Conservation (phyloP, 2,888 invertebrate species). For the Adelphocoris suturalis region DNA sequence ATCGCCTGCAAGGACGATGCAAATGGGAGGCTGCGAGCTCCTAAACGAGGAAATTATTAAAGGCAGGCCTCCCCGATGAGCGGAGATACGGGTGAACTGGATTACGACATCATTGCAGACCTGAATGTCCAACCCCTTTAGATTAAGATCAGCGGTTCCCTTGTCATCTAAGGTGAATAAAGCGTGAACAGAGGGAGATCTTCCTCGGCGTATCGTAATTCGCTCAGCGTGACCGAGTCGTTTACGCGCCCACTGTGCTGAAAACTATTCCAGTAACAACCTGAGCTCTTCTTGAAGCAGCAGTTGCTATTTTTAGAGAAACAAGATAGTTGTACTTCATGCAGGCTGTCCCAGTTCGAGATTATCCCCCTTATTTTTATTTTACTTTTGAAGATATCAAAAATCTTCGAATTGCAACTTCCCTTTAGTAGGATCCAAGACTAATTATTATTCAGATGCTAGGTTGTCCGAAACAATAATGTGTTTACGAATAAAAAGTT, state of each 20-base stretch:
- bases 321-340: too few species aligned
- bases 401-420: too few species aligned
- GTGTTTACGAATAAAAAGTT: too few species aligned
- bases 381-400: too few species aligned
- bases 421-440: too few species aligned
- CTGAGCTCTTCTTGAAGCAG: neutral
- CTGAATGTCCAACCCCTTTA: neutral
- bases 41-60: neutral
- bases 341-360: too few species aligned
- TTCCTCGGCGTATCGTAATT: neutral
- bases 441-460: too few species aligned
- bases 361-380: too few species aligned
- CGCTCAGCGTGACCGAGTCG: slow-evolving; percentile 43
- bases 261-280: neutral
- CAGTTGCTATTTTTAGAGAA: too few species aligned
- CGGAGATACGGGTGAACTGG: slow-evolving; percentile 12
- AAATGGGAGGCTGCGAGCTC: neutral
- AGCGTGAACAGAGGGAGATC: slow-evolving; percentile 39
- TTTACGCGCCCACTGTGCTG: slow-evolving; percentile 14
- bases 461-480: too few species aligned
- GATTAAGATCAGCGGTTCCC: slow-evolving; percentile 47
- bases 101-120: neutral
- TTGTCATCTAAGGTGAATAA: slow-evolving; percentile 37
- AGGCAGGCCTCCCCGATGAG: neutral
- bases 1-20: slow-evolving; percentile 21